Evolutionary conservation across 2,888 invertebrate species (phyloP), one percentile per base, ranked within the genome.

Genomic region (Elysia crispata): DNA sequence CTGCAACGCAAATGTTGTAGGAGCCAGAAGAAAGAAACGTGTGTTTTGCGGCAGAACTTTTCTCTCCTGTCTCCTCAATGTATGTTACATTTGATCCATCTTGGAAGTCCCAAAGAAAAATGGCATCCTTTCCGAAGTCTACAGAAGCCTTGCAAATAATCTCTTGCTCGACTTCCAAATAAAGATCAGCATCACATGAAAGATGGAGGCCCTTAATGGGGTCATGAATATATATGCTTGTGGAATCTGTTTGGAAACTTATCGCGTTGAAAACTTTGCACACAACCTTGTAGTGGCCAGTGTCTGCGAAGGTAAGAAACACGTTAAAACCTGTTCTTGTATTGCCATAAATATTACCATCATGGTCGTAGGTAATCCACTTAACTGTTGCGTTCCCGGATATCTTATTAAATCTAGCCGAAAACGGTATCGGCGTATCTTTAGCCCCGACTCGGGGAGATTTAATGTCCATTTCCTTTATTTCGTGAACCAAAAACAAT

Each of bases 1-100:
- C 89, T 64, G 30, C 77, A 0, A 90, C 88, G 62, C 82, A 85
- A 64, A 90, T 83, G 33, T 84, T 84, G 80, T 87, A 90, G 13
- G 49, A 33, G 0, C 90, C 89, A 1, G 81, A 83, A 18, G 64
- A 28, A 3, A 72, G 33, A 74, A 82, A 87, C 13, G 77, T 81
- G 31, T 86, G 84, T 6, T 69, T 76, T 0, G 81, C 83, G 5
- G 33, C 41, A 3, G 86, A 85, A 0, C 80, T 41, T 1, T 77
- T 23, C 49, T 82, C 82, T 23, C 15, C 73, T 20, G 30, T 41
- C 41, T 41, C 75, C 5, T 66, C 67, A 8, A 79, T 60, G 23
- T 77, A 75, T 11, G 75, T 81, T 5, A 75, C 13, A 13, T 64
- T 28, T 1, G 60, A 18, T 15, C 25, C 23, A 28, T 85, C 83